Percentiles rank a stretch among this genome's conserved stretches.
Conservation (phyloP, 35 echinoderm and acorn worm species). For the Patiria miniata region DNA sequence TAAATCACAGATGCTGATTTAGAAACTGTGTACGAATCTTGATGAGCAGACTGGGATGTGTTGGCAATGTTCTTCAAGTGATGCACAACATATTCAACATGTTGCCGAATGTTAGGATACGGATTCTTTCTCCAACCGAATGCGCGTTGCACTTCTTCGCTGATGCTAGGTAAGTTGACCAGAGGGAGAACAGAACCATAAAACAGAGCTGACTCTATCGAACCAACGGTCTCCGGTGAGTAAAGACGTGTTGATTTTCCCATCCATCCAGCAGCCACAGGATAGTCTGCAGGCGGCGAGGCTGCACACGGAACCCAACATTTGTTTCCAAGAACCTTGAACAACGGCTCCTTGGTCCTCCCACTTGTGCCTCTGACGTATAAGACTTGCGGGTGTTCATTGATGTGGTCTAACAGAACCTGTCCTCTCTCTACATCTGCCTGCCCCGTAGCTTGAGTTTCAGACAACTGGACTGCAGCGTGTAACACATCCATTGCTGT, state of each 20-base stretch:
- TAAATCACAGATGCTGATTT: not conserved
- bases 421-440: not conserved
- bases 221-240: not conserved
- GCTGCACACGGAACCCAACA: slow-evolving; percentile 7
- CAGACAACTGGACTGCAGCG: not conserved
- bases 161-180: not conserved
- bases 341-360: too few species aligned
- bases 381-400: not conserved
- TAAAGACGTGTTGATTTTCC: slow-evolving; percentile 7
- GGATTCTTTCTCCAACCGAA: not conserved
- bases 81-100: not conserved
- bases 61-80: slow-evolving; percentile 24
- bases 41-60: not conserved
- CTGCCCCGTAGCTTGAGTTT: not conserved
- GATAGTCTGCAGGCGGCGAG: not conserved
- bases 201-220: not conserved
- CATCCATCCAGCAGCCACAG: not conserved
- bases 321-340: not conserved
- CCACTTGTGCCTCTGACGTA: not conserved
- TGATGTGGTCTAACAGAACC: slow-evolving; percentile 16
- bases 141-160: not conserved
- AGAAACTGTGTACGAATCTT: not conserved
- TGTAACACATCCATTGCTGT: not conserved
- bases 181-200: slow-evolving; percentile 27
- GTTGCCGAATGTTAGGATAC: not conserved